A percentile compares a stretch with the other conserved stretches of the same genome.
phyloP scores from a whole-genome alignment of 1,140 invertebrate species.

The Trachymyrmex cornetzi region DNA sequence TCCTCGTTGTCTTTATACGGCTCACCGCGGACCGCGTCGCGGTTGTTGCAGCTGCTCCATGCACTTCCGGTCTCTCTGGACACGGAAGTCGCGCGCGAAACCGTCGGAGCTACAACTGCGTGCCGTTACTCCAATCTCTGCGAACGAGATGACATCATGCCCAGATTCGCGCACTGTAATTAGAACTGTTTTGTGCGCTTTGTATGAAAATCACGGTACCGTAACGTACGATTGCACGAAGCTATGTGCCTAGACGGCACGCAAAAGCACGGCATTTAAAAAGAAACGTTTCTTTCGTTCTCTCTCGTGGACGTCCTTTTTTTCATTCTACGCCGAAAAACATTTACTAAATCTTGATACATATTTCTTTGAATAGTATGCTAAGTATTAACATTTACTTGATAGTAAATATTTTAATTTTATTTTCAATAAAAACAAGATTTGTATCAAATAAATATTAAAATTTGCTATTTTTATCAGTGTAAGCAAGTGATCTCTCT shows the following conservation, averaged over 20 bases:
- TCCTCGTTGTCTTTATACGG: conserved; percentile 37
- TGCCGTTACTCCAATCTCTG: conserved; percentile 32
- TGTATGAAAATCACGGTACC: neutral
- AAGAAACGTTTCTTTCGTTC: neutral
- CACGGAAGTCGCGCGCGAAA: conserved; percentile 13
- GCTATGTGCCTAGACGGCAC: neutral
- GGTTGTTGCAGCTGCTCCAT: neutral
- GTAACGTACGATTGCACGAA: conserved; percentile 22
- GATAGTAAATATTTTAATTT: too few species aligned
- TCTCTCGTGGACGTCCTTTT: too few species aligned
- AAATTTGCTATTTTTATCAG: too few species aligned
- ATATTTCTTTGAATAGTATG: too few species aligned
- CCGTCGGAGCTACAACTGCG: neutral
- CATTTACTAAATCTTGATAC: too few species aligned
- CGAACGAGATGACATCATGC: conserved; percentile 2
- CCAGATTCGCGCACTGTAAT: conserved; percentile 9
- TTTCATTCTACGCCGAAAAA: neutral
- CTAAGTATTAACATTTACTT: too few species aligned
- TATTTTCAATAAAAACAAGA: too few species aligned
- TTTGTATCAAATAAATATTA: too few species aligned
- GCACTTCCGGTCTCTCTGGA: conserved; percentile 25
- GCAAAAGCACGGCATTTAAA: conserved; percentile 5
- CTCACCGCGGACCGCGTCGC: neutral
- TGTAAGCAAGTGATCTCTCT: neutral
- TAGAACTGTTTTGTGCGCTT: neutral